Evolutionary conservation across 2,888 invertebrate genomes (phyloP).

Genomic region (Tipula vernalis): DNA sequence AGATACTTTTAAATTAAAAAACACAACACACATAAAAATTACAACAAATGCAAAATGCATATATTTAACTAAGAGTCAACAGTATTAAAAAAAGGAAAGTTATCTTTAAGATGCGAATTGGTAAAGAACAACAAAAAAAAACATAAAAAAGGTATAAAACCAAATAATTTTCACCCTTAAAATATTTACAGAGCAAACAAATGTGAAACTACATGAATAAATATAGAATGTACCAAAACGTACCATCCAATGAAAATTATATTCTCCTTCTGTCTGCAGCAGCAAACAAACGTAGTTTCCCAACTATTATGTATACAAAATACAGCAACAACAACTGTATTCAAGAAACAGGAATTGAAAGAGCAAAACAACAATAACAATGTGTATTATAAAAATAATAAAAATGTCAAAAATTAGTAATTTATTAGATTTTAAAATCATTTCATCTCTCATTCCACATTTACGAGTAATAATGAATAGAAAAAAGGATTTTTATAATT

Average conservation of each 20-base stretch:
- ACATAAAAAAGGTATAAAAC: neutral
- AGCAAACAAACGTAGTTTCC: neutral
- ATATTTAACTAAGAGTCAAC: neutral
- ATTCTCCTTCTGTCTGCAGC: neutral
- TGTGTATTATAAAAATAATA: neutral
- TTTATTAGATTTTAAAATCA: slow-evolving; percentile 4
- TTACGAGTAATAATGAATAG: neutral
- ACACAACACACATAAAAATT: neutral
- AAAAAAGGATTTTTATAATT: neutral
- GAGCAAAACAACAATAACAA: neutral
- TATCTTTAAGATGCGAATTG: neutral
- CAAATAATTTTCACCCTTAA: neutral
- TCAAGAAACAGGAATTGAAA: neutral
- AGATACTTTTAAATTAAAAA: neutral
- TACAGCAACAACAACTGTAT: neutral
- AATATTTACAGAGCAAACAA: neutral
- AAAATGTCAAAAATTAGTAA: neutral
- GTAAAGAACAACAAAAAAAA: neutral
- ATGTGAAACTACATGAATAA: neutral
- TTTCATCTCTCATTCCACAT: neutral
- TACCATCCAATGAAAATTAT: neutral
- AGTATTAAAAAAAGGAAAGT: neutral
- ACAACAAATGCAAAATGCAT: neutral
- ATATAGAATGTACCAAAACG: neutral
- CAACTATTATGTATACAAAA: neutral